These are phyloP conservation scores for Nephrotoma guestfalica DNA, from an alignment of 2,888 invertebrate genomes.

Conservation along the genomic window DNA sequence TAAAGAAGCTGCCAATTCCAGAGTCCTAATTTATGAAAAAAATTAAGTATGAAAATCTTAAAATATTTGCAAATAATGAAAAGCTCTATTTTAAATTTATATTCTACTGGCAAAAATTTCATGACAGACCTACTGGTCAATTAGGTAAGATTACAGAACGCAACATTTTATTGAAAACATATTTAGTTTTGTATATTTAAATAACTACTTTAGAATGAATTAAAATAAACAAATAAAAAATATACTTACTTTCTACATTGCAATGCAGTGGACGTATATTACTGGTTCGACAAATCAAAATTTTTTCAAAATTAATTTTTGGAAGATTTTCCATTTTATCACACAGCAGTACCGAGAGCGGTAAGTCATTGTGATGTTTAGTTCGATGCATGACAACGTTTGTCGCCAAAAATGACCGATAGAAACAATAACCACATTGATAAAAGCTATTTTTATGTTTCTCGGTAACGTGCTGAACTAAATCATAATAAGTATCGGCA, in stretches of 20 bases:
- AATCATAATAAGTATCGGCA: slow-evolving; percentile 28
- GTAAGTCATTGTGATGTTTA: slow-evolving; percentile 9
- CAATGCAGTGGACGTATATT: slow-evolving; percentile 13
- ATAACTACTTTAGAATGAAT: no score
- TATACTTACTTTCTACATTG: slow-evolving; percentile 8
- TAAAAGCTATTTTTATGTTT: slow-evolving; percentile 45
- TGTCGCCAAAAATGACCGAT: slow-evolving; percentile 34
- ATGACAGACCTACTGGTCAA: no score
- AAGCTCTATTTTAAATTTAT: no score
- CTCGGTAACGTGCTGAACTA: slow-evolving; percentile 44
- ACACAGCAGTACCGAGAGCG: neutral
- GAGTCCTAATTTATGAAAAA: no score
- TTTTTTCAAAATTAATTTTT: slow-evolving; percentile 1
- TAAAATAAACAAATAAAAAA: neutral
- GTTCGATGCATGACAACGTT: slow-evolving; percentile 11
- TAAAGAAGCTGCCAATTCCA: no score
- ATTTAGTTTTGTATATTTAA: no score
- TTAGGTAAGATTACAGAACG: no score
- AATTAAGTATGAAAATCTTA: no score
- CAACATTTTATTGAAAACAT: no score
- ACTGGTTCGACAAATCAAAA: slow-evolving; percentile 5
- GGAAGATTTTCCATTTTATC: neutral
- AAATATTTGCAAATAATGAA: no score
- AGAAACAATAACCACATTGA: slow-evolving; percentile 53
- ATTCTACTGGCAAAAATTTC: no score